Evolutionary conservation across 1,140 invertebrate genomes (phyloP).

Genomic region (Aradophagus sp.): DNA sequence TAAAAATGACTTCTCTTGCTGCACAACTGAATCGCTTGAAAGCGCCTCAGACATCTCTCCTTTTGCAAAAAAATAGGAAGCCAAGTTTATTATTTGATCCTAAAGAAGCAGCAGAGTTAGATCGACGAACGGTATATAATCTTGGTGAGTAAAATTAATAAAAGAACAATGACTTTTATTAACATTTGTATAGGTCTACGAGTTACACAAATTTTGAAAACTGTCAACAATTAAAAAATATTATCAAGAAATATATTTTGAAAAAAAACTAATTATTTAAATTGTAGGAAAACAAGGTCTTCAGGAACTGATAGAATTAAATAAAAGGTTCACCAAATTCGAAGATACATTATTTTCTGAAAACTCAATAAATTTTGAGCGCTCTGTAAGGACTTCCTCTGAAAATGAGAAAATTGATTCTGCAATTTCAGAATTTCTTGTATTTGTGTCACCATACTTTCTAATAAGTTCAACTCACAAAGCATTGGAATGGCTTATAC

Average conservation of each 20-base stretch:
- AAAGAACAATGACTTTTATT: conserved; percentile 16
- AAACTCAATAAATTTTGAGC: conserved; percentile 83
- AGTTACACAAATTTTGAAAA: too few relatives aligned
- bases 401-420: conserved; percentile 85
- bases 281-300: conserved; percentile 82
- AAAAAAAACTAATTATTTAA: too few relatives aligned
- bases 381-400: conserved; percentile 83
- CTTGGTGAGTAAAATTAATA: conserved; percentile 78
- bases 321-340: conserved; percentile 83
- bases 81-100: conserved; percentile 91
- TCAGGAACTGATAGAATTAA: conserved; percentile 84
- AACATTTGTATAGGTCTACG: too few relatives aligned
- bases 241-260: too few relatives aligned
- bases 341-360: conserved; percentile 85
- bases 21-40: conserved; percentile 87
- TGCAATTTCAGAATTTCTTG: conserved; percentile 86
- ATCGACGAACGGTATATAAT: conserved; percentile 87
- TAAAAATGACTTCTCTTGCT: conserved; percentile 82
- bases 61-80: conserved; percentile 81
- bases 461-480: conserved; percentile 88
- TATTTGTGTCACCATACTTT: conserved; percentile 90
- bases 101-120: conserved; percentile 89
- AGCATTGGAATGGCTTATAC: conserved; percentile 94
- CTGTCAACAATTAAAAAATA: too few relatives aligned
- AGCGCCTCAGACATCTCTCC: conserved; percentile 84